phyloP scores from a whole-genome alignment of 2,113 vertebrate genomes.

The Proteles cristata region DNA sequence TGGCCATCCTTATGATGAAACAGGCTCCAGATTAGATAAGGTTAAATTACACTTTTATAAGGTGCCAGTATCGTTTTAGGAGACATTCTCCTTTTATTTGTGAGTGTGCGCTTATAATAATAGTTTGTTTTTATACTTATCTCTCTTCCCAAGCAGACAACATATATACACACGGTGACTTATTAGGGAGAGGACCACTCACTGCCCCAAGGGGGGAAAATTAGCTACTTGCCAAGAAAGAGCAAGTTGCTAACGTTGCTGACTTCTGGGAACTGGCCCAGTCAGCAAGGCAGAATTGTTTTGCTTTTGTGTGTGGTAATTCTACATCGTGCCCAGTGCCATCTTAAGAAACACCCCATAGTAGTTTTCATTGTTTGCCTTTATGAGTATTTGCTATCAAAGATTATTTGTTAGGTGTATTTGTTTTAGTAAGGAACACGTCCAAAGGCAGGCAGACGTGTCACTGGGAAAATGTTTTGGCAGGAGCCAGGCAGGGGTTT shows the following conservation, averaged over 20 bases:
- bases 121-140: conserved; percentile 10
- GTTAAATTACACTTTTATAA: conserved; percentile 47
- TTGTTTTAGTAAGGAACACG: conserved; percentile 73
- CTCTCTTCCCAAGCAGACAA: background rate
- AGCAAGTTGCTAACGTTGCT: background rate
- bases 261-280: background rate
- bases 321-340: background rate
- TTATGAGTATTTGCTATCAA: conserved; percentile 68
- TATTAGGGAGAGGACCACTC: background rate
- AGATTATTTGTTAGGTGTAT: conserved; percentile 69
- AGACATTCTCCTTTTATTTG: background rate
- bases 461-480: conserved; percentile 67
- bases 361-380: conserved; percentile 66
- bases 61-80: background rate
- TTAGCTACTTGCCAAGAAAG: background rate
- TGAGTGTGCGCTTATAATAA: background rate
- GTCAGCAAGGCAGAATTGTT: background rate
- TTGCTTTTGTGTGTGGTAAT: conserved; percentile 46
- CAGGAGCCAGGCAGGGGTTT: conserved; percentile 44
- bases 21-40: conserved; percentile 64
- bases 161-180: background rate
- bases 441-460: conserved; percentile 66
- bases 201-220: background rate
- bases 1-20: conserved; percentile 4
- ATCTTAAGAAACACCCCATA: conserved; percentile 41